Evolutionary conservation across 2,888 invertebrate species (phyloP), one percentile per base, ranked within the genome.

Genomic region (Drosophila emarginata): DNA sequence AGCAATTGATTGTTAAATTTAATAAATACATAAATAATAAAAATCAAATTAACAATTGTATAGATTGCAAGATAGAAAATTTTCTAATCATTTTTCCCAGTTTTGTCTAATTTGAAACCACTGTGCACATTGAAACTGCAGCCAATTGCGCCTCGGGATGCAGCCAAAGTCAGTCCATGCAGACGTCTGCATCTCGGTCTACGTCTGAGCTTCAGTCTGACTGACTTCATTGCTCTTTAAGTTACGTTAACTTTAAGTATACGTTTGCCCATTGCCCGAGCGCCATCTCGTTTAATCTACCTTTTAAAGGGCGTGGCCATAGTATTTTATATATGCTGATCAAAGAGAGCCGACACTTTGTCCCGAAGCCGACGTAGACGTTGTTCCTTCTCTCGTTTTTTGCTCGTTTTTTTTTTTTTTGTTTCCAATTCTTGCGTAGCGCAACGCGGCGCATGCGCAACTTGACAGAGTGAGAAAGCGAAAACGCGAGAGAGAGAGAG

Each of bases 271-370:
- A 91, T 87, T 68, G 84, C 78, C 87, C 80, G 91, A 91, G 91
- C 91, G 91, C 91, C 91, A 91, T 91, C 91, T 91, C 91, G 91
- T 91, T 91, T 91, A 91, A 91, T 91, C 91, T 91, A 86, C 91
- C 91, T 91, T 91, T 90, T 81, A 85, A 85, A 84, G 86, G 90
- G 90, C 90, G 91, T 89, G 90, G 90, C 90, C 80, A 91, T 88
- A 91, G 91, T 91, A 91, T 91, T 91, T 91, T 91, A 91, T 91
- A 90, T 89, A 86, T 89, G 78, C 77, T 90, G 92, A 91, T 91
- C 92, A 91, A 91, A 91, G 91, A 74, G 77, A 61, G 80, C 91
- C 91, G 91, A 77, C 86, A 74, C 91, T 91, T 91, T 91, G 91
- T 88, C 78, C 74, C 80, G 61, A 26, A 69, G 76, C 91, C 91